These are phyloP conservation scores for Sphaeramia orbicularis DNA, from an alignment of 2,797 vertebrate species.

Conservation along the genomic window DNA sequence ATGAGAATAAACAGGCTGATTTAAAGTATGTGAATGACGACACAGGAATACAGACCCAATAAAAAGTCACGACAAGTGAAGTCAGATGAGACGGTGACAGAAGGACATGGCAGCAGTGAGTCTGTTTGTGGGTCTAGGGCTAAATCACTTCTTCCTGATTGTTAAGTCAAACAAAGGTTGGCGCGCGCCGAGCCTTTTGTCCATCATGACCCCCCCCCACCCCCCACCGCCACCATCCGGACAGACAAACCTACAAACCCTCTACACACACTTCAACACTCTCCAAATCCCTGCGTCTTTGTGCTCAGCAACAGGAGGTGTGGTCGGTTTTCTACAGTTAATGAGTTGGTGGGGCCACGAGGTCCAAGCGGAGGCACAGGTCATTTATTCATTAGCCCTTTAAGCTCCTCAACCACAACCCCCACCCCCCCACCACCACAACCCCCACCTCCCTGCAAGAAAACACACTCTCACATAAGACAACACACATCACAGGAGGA, in stretches of 20 bases:
- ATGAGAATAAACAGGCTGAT: too few species aligned
- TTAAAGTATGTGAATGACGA: not conserved
- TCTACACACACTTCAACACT: slow-evolving; percentile 25
- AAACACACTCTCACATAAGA: slow-evolving; percentile 11
- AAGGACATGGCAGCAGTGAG: too few species aligned
- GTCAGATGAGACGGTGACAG: slow-evolving; percentile 42
- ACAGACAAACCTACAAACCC: slow-evolving; percentile 5
- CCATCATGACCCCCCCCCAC: slow-evolving; percentile 21
- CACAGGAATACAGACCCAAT: not conserved
- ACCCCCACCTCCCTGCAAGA: not conserved
- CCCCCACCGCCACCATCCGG: slow-evolving; percentile 12
- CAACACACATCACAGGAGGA: not conserved
- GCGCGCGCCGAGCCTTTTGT: slow-evolving; percentile 50
- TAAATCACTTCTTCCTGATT: slow-evolving; percentile 64
- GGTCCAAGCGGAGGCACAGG: slow-evolving; percentile 59
- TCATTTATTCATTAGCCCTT: slow-evolving; percentile 58
- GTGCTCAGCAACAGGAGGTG: slow-evolving; percentile 82
- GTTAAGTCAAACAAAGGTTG: slow-evolving; percentile 65
- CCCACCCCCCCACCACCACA: not conserved
- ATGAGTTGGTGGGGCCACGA: slow-evolving; percentile 66
- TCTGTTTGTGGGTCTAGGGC: not conserved
- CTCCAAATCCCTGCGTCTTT: slow-evolving; percentile 48
- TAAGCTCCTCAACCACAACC: slow-evolving; percentile 30
- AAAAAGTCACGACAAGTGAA: slow-evolving; percentile 20
- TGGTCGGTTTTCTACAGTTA: slow-evolving; percentile 76